Percentiles rank a stretch among this genome's conserved stretches.
phyloP scores from a whole-genome alignment of 2,797 vertebrate genomes.

The Melanotaenia trifasciata region DNA sequence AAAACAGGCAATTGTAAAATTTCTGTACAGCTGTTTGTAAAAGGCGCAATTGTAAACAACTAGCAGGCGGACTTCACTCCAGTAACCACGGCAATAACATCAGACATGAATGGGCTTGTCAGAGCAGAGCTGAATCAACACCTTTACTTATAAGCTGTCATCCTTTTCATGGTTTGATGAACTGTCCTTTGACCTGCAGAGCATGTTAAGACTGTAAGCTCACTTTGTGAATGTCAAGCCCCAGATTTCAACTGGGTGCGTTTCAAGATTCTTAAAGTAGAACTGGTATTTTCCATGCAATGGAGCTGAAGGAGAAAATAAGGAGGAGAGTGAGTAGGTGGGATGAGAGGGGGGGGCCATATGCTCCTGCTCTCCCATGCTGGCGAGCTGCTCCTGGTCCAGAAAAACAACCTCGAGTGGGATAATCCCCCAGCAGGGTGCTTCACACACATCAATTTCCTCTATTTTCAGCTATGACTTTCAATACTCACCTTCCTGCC shows the following conservation, averaged over 20 bases:
- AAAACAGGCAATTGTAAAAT: slow-evolving; percentile 27
- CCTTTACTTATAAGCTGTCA: slow-evolving; percentile 28
- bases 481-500: slow-evolving; percentile 62
- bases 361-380: slow-evolving; percentile 66
- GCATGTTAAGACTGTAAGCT: slow-evolving; percentile 39
- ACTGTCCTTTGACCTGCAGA: slow-evolving; percentile 43
- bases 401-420: slow-evolving; percentile 68
- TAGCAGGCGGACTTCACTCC: slow-evolving; percentile 34
- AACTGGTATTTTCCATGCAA: slow-evolving; percentile 42
- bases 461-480: slow-evolving; percentile 67
- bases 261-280: slow-evolving; percentile 23
- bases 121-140: slow-evolving; percentile 31
- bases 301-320: slow-evolving; percentile 25
- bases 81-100: slow-evolving; percentile 35
- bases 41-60: slow-evolving; percentile 20
- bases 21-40: slow-evolving; percentile 25
- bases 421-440: slow-evolving; percentile 75
- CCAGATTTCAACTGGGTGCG: slow-evolving; percentile 41
- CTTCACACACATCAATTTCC: slow-evolving; percentile 64
- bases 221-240: slow-evolving; percentile 42
- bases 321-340: slow-evolving; percentile 55
- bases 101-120: slow-evolving; percentile 41
- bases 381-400: slow-evolving; percentile 62
- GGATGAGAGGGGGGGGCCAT: slow-evolving; percentile 61
- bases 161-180: slow-evolving; percentile 45